phyloP scores from a whole-genome alignment of 2,113 vertebrate genomes.

The Perognathus longimembris region DNA sequence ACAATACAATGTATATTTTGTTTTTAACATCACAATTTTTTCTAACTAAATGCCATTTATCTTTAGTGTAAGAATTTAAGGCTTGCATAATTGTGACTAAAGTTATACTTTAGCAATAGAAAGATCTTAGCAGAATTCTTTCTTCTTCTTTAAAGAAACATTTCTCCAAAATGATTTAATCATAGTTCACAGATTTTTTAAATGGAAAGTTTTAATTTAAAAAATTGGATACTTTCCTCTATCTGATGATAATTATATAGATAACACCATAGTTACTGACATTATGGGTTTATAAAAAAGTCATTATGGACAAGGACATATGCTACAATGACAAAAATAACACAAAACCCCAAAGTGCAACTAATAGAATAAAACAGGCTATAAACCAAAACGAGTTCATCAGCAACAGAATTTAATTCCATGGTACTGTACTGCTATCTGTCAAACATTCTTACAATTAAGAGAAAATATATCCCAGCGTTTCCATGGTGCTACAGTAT shows the following conservation, averaged over 20 bases:
- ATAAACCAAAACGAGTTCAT: constrained; percentile 82
- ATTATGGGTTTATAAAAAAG: constrained; percentile 11
- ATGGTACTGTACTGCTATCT: constrained; percentile 83
- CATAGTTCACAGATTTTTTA: constrained; percentile 39
- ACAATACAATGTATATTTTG: neutral
- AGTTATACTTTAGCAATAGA: neutral
- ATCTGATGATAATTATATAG: constrained; percentile 14
- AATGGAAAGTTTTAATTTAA: constrained; percentile 24
- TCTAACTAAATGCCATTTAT: neutral
- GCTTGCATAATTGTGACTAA: constrained; percentile 20
- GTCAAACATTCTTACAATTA: constrained; percentile 87
- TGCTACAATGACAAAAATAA: constrained; percentile 68
- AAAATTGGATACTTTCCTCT: constrained; percentile 1
- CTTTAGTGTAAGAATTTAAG: constrained; percentile 25
- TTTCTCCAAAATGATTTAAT: constrained; percentile 59
- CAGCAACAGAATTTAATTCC: constrained; percentile 79
- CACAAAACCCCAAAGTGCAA: constrained; percentile 32
- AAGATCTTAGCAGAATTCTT: constrained; percentile 23
- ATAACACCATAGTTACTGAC: neutral
- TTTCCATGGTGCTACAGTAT: constrained; percentile 89
- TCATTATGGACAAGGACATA: constrained; percentile 58
- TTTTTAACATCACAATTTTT: neutral
- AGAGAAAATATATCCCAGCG: constrained; percentile 85
- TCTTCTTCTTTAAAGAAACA: constrained; percentile 9
- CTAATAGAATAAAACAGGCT: constrained; percentile 52